Percentiles rank a stretch among this genome's conserved stretches.
Evolutionary conservation across 2,888 invertebrate species (phyloP).

Genomic region (Dolichopus griseipennis): DNA sequence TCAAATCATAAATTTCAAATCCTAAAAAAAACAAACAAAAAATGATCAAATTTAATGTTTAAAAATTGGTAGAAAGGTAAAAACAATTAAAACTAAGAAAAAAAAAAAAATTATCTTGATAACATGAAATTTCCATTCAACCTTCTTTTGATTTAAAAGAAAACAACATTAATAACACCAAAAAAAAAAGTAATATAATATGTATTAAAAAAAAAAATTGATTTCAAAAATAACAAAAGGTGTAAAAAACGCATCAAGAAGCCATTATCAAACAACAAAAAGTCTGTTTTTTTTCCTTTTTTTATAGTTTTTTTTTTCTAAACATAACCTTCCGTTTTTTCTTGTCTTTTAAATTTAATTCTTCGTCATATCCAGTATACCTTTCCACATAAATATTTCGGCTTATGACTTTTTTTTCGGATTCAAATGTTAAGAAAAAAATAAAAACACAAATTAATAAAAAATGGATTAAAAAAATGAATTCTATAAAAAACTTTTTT

Average conservation of each 20-base stretch:
- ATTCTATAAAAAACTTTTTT: neutral
- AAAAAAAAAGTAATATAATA: no score
- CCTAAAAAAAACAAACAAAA: no score
- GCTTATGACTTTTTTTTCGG: neutral
- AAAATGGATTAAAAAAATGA: neutral
- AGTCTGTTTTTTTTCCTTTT: no score
- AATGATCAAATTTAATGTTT: no score
- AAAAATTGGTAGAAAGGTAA: no score
- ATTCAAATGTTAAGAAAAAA: neutral
- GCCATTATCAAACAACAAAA: neutral
- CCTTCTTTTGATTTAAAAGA: no score
- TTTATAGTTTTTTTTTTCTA: no score
- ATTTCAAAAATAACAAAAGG: neutral
- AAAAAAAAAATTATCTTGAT: neutral
- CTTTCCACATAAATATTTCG: neutral
- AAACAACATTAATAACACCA: neutral
- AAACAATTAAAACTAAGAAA: neutral
- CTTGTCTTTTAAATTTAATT: neutral
- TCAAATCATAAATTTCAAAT: no score
- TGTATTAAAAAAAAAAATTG: no score
- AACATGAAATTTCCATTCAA: no score
- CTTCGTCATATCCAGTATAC: neutral
- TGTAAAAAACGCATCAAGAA: constrained; percentile 1
- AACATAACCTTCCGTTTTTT: neutral
- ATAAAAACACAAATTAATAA: neutral